Evolutionary conservation across 1,140 invertebrate genomes (phyloP).

Genomic region (Drosophila azteca): DNA sequence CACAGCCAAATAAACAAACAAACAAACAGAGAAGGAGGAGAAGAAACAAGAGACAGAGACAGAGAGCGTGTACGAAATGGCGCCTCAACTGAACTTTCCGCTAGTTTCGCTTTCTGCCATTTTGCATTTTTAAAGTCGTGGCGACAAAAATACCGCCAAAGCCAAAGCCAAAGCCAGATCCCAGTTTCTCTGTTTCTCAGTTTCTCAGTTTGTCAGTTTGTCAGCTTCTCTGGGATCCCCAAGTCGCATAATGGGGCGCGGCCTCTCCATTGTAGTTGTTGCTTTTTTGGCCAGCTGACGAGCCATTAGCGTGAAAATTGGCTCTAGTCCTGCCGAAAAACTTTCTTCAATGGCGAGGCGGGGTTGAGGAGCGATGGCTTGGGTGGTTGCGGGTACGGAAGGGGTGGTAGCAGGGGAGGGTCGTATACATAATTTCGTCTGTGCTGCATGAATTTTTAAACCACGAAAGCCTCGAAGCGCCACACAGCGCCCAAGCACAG

Average conservation of each 20-base stretch:
- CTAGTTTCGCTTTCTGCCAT: slow-evolving; percentile 69
- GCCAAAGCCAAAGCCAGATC: slow-evolving; percentile 5
- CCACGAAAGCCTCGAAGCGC: slow-evolving; percentile 32
- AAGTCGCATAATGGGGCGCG: slow-evolving; percentile 61
- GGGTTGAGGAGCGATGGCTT: neutral
- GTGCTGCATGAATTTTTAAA: slow-evolving; percentile 77
- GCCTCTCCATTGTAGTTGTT: slow-evolving; percentile 32
- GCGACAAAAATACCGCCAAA: slow-evolving; percentile 32
- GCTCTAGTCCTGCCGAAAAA: slow-evolving; percentile 68
- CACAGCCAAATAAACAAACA: slow-evolving; percentile 10
- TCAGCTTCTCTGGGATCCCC: slow-evolving; percentile 11
- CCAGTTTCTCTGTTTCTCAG: no score
- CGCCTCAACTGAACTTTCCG: slow-evolving; percentile 50
- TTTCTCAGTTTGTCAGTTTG: no score
- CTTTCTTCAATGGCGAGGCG: slow-evolving; percentile 48
- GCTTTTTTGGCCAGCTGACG: slow-evolving; percentile 64
- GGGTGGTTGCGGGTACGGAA: slow-evolving; percentile 10
- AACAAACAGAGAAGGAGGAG: neutral
- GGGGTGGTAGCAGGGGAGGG: slow-evolving; percentile 13
- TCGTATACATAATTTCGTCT: slow-evolving; percentile 79
- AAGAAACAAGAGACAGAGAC: neutral
- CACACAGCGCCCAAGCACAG: slow-evolving; percentile 50
- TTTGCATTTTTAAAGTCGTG: slow-evolving; percentile 73
- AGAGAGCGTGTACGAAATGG: slow-evolving; percentile 40
- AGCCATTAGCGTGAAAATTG: slow-evolving; percentile 76